These are phyloP conservation scores for Salvelinus fontinalis DNA, from an alignment of 2,113 vertebrate genomes.

Conservation along the genomic window DNA sequence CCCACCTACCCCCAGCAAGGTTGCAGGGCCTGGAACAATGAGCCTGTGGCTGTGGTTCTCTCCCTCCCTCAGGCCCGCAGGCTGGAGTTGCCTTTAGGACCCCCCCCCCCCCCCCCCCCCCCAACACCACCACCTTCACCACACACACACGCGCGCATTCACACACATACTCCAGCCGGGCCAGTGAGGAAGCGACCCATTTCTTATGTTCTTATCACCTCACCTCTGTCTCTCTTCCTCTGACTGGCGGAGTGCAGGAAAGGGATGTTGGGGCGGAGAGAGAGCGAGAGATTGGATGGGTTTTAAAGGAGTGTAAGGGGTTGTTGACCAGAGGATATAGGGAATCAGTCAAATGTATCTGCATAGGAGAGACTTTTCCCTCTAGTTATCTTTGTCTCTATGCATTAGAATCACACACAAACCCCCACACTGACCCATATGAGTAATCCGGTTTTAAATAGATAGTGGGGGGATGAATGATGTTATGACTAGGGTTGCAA, in stretches of 20 bases:
- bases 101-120: neutral
- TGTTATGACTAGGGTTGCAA: neutral
- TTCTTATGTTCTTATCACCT: slow-evolving; percentile 39
- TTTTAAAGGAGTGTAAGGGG: slow-evolving; percentile 7
- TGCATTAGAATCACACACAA: neutral
- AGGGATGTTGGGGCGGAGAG: slow-evolving; percentile 24
- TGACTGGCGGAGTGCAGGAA: slow-evolving; percentile 32
- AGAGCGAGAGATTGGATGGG: neutral
- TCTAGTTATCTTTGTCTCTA: neutral
- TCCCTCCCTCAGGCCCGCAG: neutral
- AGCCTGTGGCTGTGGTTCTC: neutral
- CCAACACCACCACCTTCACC: too few relatives aligned
- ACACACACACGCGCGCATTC: neutral
- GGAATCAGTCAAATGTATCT: neutral
- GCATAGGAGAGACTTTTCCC: neutral
- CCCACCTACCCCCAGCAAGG: slow-evolving; percentile 22
- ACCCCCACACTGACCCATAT: neutral
- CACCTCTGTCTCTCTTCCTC: slow-evolving; percentile 12
- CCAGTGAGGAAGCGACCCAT: slow-evolving; percentile 44
- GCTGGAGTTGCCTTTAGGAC: neutral
- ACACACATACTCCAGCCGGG: slow-evolving; percentile 9
- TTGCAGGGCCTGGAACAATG: slow-evolving; percentile 48
- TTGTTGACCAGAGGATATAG: neutral
- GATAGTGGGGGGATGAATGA: neutral
- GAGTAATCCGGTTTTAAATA: too few relatives aligned